Base-by-base conservation (phyloP, 1,140 invertebrate species). In the Augochlora pura region DNA sequence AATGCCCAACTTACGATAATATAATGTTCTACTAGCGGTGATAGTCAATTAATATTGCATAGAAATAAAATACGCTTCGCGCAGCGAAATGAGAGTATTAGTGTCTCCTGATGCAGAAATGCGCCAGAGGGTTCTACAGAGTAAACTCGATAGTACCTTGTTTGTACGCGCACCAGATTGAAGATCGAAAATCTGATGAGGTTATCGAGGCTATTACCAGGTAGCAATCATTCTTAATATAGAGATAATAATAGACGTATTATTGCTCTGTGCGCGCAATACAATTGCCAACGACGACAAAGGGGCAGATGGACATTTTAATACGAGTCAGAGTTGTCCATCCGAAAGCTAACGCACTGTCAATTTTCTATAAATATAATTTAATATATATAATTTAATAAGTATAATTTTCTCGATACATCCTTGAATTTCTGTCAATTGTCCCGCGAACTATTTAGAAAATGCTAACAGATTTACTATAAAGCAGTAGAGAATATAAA, bases 141-240 rank as follows among this genome's bases (percentile, higher is more conserved):
- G 83, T 71, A 66, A 84, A 84, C 77, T 74, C 77, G 82, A 85
- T 80, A 74, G 74, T 76, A 70, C 66, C 62, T 74, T 76, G 83
- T 84, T 84, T 83, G 83, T 78, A 70, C 82, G 77, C 77, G 77
- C 49, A 39, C 18, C 68, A 67, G 73, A 85, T 77, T 85, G 72
- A 80, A 85, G 84, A 86, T 85, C 71, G 83, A 85, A 76, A 70
- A 65, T 70, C 64, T 63, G 80, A 86, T 63, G 75, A 82, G 70
- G 72, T 78, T 85, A 83, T 85, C 83, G 76, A 73, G n/a, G 65
- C 62, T 77, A 76, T 71, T 85, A 77, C 69, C 76, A 46, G 82
- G 77, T 75, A n/a, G 78, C 65, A 82, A 81, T 82, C 81, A 80
- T 85, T 88, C 81, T 85, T 88, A 88, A 88, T 87, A 87, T 80